phyloP scores from a whole-genome alignment of 2,797 vertebrate species.

The Sebastes taczanowskii region DNA sequence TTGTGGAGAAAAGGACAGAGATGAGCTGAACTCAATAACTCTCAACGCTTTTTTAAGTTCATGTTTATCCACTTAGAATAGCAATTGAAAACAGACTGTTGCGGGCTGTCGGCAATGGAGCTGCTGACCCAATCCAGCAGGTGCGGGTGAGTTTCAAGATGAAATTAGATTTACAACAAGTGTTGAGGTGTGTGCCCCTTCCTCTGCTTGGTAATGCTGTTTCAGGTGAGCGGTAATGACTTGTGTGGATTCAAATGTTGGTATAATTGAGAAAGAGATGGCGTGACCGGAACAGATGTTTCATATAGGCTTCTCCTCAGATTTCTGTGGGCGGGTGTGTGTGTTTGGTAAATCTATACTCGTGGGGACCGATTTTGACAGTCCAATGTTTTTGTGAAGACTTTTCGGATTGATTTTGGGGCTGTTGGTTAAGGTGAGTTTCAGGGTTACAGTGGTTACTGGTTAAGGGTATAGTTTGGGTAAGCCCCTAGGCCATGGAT shows the following conservation, averaged over 20 bases:
- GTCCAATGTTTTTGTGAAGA: neutral
- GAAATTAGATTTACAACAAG: constrained; percentile 45
- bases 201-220: constrained; percentile 12
- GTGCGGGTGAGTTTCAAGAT: constrained; percentile 31
- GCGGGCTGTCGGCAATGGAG: neutral
- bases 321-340: neutral
- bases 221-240: constrained; percentile 79
- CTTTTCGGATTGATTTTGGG: neutral
- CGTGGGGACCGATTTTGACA: neutral
- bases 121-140: constrained; percentile 15
- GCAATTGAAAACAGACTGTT: constrained; percentile 21
- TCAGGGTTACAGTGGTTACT: neutral
- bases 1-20: neutral
- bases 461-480: neutral
- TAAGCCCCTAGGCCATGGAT: neutral
- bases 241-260: constrained; percentile 82
- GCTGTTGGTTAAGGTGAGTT: neutral
- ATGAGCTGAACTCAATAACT: constrained; percentile 36
- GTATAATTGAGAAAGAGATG: constrained; percentile 85
- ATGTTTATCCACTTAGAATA: constrained; percentile 46
- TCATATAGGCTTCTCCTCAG: constrained; percentile 82
- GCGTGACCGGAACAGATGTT: constrained; percentile 90
- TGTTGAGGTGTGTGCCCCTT: constrained; percentile 23
- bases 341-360: constrained; percentile 35
- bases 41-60: constrained; percentile 23